phyloP scores from a whole-genome alignment of 1,140 invertebrate species.

The Drosophila pseudoananassae region DNA sequence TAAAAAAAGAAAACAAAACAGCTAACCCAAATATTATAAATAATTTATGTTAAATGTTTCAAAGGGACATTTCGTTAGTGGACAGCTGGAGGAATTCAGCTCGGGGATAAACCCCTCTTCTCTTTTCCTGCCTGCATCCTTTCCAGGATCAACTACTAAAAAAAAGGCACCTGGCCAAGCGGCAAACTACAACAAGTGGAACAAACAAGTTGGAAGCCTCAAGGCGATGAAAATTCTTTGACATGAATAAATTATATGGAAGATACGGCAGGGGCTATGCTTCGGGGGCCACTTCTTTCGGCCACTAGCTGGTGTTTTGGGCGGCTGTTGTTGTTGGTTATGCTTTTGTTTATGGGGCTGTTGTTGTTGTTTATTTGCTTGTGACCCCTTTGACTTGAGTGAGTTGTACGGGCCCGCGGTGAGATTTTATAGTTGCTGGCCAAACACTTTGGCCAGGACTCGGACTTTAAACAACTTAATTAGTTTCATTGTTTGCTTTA shows the following conservation, averaged over 20 bases:
- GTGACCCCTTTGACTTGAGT: slow-evolving; percentile 42
- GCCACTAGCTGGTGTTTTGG: slow-evolving; percentile 12
- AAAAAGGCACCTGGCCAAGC: slow-evolving; percentile 48
- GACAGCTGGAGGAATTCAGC: slow-evolving; percentile 26
- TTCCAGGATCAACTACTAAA: slow-evolving; percentile 1
- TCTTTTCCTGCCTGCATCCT: background rate
- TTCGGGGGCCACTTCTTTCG: slow-evolving; percentile 26
- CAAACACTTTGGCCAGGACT: slow-evolving; percentile 15
- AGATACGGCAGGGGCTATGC: slow-evolving; percentile 15
- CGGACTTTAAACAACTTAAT: slow-evolving; percentile 37
- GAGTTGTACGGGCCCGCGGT: slow-evolving; percentile 31
- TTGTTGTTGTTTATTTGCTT: slow-evolving; percentile 21
- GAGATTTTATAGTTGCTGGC: slow-evolving; percentile 23
- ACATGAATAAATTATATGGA: slow-evolving; percentile 75
- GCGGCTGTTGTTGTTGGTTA: background rate
- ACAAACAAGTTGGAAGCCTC: slow-evolving; percentile 57
- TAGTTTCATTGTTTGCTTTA: slow-evolving; percentile 43
- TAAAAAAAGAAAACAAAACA: slow-evolving; percentile 21
- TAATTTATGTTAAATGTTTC: slow-evolving; percentile 76
- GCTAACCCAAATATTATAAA: slow-evolving; percentile 57
- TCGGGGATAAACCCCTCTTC: background rate
- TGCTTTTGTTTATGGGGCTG: slow-evolving; percentile 27
- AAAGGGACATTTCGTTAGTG: slow-evolving; percentile 61
- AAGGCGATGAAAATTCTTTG: slow-evolving; percentile 75
- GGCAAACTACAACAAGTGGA: slow-evolving; percentile 51